Conservation (phyloP, 2,797 vertebrate genomes). For the Cephalopachus bancanus region DNA sequence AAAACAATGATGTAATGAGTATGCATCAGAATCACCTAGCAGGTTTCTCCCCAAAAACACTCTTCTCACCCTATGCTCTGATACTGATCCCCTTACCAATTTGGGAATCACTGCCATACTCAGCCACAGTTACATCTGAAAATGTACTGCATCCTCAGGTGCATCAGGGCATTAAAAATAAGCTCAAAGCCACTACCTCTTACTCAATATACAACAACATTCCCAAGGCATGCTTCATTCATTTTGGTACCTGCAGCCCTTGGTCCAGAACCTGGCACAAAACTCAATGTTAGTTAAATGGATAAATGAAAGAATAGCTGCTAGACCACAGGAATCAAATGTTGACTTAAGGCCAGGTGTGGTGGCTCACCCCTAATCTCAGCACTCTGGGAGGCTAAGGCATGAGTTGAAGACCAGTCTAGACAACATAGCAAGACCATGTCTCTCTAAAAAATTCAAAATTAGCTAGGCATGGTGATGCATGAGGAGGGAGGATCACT, state of each 20-base stretch:
- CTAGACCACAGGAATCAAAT: not conserved
- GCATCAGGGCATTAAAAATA: not conserved
- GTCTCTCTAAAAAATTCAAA: no score
- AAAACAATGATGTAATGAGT: not conserved
- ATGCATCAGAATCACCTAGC: not conserved
- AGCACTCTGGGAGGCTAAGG: no score
- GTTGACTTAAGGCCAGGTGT: not conserved
- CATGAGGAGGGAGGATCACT: no score
- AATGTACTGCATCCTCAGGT: not conserved
- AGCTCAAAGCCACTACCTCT: not conserved
- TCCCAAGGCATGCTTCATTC: not conserved
- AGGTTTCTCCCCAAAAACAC: not conserved
- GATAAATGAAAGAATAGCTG: not conserved
- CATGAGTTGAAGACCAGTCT: no score
- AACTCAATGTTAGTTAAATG: not conserved
- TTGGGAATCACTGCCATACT: slow-evolving; percentile 17
- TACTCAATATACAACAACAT: not conserved
- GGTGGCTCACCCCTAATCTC: no score
- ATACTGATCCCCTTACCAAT: not conserved
- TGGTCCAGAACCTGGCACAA: not conserved
- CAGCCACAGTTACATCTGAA: not conserved
- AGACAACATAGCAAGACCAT: no score
- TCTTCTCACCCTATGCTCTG: not conserved
- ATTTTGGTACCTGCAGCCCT: not conserved
- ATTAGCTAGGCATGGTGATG: no score